Evolutionary conservation across 2,113 vertebrate species (phyloP).

Genomic region (Pithys albifrons): DNA sequence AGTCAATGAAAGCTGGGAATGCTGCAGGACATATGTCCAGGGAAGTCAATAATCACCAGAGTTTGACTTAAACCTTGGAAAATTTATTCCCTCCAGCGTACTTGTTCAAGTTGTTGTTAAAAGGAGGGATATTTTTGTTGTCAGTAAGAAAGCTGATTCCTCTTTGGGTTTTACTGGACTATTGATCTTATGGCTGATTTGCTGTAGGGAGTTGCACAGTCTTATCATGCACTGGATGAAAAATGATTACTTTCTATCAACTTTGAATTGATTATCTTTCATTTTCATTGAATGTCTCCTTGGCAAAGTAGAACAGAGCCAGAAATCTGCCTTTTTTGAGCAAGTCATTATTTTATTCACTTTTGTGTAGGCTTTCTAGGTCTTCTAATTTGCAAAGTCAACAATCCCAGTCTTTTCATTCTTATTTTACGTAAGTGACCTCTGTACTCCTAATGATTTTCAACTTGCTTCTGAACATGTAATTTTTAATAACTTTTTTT

Average conservation of each 20-base stretch:
- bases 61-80: neutral
- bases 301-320: conserved; percentile 40
- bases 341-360: conserved; percentile 41
- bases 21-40: neutral
- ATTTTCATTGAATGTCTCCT: conserved; percentile 54
- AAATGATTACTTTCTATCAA: conserved; percentile 60
- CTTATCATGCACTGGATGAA: conserved; percentile 37
- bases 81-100: neutral
- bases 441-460: conserved; percentile 34
- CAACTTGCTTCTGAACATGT: neutral
- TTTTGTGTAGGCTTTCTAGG: conserved; percentile 29
- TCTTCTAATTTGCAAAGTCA: conserved; percentile 58
- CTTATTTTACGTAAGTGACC: neutral
- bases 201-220: conserved; percentile 1
- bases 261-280: conserved; percentile 64
- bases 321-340: conserved; percentile 25
- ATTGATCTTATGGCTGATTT: conserved; percentile 36
- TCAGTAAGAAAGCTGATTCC: neutral
- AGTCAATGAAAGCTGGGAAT: neutral
- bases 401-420: conserved; percentile 39
- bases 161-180: conserved; percentile 12
- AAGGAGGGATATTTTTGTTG: conserved; percentile 6
- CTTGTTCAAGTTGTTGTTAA: neutral
- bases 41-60: neutral
- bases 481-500: conserved; percentile 42